Evolutionary conservation across 1,140 invertebrate species (phyloP).

Genomic region (Pollicipes pollicipes): DNA sequence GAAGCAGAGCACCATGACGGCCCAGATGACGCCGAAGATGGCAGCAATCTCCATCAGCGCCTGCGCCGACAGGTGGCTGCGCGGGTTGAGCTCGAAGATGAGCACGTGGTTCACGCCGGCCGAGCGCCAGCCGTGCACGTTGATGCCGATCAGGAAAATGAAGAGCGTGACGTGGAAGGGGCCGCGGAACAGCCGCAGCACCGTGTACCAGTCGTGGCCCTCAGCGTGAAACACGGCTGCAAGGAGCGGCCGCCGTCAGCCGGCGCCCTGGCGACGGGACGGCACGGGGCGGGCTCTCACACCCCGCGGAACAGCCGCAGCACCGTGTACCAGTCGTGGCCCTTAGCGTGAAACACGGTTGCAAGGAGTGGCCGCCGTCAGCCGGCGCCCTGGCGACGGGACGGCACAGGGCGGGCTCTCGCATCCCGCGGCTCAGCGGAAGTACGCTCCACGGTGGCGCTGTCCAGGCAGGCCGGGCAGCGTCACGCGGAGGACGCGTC

Average conservation of each 20-base stretch:
- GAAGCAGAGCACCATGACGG: constrained; percentile 51
- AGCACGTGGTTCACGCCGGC: constrained; percentile 98
- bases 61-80: constrained; percentile 86
- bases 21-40: constrained; percentile 90
- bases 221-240: constrained; percentile 25
- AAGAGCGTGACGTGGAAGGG: constrained; percentile 83
- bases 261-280: no score
- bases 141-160: constrained; percentile 88
- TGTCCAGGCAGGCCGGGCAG: no score
- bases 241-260: constrained; percentile 5
- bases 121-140: constrained; percentile 47
- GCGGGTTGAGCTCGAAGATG: constrained; percentile 94
- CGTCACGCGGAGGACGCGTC: no score
- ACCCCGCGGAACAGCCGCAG: no score
- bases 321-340: no score
- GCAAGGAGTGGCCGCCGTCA: no score
- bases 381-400: no score
- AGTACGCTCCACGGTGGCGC: no score
- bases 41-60: constrained; percentile 91
- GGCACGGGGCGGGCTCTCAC: no score
- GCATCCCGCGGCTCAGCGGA: no score
- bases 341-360: no score
- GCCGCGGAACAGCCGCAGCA: constrained; percentile 73
- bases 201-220: constrained; percentile 50
- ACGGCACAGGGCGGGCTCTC: no score